Evolutionary conservation across 2,888 invertebrate species (phyloP).

Genomic region (Lycia hirtaria): DNA sequence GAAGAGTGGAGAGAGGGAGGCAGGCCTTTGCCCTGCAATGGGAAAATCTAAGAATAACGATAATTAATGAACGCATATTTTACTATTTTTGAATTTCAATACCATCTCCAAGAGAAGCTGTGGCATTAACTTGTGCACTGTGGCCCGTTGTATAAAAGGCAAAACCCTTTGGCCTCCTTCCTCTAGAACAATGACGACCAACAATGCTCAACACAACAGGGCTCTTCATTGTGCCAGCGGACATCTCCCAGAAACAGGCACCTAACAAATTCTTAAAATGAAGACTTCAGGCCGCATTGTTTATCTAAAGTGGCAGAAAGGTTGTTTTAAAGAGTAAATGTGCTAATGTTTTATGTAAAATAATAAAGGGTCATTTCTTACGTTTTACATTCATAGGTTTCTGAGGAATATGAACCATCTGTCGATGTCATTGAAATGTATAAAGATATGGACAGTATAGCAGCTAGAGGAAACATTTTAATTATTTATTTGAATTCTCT

Average conservation of each 20-base stretch:
- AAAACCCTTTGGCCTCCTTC: constrained; percentile 55
- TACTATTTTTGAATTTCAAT: neutral
- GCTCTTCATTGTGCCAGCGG: constrained; percentile 54
- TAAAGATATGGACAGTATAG: too few species aligned
- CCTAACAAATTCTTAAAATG: constrained; percentile 35
- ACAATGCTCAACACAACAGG: constrained; percentile 61
- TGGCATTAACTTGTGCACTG: constrained; percentile 17
- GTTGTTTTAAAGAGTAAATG: constrained; percentile 1
- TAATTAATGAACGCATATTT: too few species aligned
- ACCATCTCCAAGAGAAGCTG: neutral
- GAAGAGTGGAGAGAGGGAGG: too few species aligned
- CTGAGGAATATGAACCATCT: too few species aligned
- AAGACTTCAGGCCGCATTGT: constrained; percentile 28
- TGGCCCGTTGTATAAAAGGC: constrained; percentile 53
- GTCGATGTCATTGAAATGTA: too few species aligned
- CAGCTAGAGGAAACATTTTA: too few species aligned
- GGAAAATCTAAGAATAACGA: too few species aligned
- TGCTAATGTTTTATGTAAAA: too few species aligned
- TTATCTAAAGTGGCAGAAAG: constrained; percentile 7
- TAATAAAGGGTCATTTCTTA: too few species aligned
- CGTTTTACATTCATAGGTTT: too few species aligned
- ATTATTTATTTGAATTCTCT: too few species aligned
- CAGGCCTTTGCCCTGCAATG: too few species aligned
- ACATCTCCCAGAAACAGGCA: constrained; percentile 51
- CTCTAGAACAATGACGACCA: constrained; percentile 57